Percentiles rank a stretch among this genome's conserved stretches.
Evolutionary conservation across 2,113 vertebrate genomes (phyloP).

Genomic region (Limanda limanda): DNA sequence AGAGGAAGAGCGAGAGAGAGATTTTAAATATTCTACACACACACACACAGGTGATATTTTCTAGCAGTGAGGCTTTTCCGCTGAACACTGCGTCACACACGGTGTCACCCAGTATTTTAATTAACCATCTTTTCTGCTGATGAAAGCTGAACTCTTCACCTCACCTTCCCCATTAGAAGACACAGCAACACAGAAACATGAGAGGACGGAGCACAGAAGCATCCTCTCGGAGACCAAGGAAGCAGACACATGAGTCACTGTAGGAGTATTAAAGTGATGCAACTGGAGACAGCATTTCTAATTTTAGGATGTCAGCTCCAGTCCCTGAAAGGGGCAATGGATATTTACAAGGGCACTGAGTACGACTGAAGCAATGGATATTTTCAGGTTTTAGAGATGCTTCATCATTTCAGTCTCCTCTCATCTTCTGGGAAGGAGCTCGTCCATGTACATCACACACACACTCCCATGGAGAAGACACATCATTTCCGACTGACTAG

Average conservation of each 20-base stretch:
- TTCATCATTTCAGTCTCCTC: not conserved
- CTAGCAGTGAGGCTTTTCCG: conserved; percentile 50
- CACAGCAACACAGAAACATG: conserved; percentile 13
- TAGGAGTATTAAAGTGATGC: conserved; percentile 21
- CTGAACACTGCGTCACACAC: conserved; percentile 38
- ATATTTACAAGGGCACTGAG: conserved; percentile 10
- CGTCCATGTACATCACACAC: not conserved
- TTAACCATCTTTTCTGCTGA: conserved; percentile 33
- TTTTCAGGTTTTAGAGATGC: accelerated
- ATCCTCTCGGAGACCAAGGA: conserved; percentile 24
- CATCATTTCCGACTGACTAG: conserved; percentile 42
- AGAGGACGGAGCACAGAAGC: conserved; percentile 6
- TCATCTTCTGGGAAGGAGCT: not conserved
- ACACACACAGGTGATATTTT: conserved; percentile 54
- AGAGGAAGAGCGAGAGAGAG: conserved; percentile 28
- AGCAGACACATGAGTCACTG: conserved; percentile 15
- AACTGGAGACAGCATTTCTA: conserved; percentile 28
- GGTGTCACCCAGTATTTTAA: conserved; percentile 25
- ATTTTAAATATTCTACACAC: conserved; percentile 49
- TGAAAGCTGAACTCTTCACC: conserved; percentile 23
- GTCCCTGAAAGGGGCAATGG: not conserved
- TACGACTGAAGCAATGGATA: too few species aligned
- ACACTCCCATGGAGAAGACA: not conserved
- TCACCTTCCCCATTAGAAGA: conserved; percentile 10
- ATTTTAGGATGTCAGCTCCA: conserved; percentile 14